Evolutionary conservation across 2,113 vertebrate genomes (phyloP), one percentile per base, ranked within the genome.

Genomic region (Lepisosteus osseus): DNA sequence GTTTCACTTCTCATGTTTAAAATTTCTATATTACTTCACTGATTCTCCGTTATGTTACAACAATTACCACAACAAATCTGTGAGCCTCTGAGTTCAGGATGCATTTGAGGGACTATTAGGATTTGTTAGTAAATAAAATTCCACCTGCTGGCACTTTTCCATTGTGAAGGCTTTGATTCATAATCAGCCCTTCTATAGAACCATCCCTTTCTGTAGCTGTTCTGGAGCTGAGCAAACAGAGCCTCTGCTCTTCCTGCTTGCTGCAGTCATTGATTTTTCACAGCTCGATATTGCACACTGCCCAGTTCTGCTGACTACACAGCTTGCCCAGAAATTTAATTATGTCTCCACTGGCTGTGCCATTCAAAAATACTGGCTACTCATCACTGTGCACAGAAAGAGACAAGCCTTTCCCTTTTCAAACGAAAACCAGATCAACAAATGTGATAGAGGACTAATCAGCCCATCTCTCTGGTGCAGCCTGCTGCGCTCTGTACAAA

Each of bases 301-400:
- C 29, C 80, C 77, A 74, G 80, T 87, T 89, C 86, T 91, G 88
- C 89, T 89, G 89, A 91, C 87, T 88, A 83, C 81, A 88, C 86
- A 85, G 78, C 82, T 13, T 15, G 59, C 69, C 57, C 4, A 9
- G 15, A 67, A 69, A 68, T 57, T 47, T 40, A 69, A 68, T 70
- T 44, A 65, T 61, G 63, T 45, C 43, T 51, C 44, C 72, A 63
- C 63, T 66, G 62, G 17, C 71, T 43, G 41, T 54, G n/a, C 29
- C 67, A 73, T 70, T 70, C 70, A 72, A 54, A 51, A 42, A 68
- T 45, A 71, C 51, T 47, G 65, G 47, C 55, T 63, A 61, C 15
- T 71, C 56, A 73, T 73, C 75, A 61, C 43, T 8, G 44, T 15
- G n/a, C 4, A 68, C 54, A 78, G 82, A 84, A 80, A 73, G 76